These are phyloP conservation scores for Nixonia krombeini DNA, from an alignment of 1,140 invertebrate genomes.

Conservation along the genomic window DNA sequence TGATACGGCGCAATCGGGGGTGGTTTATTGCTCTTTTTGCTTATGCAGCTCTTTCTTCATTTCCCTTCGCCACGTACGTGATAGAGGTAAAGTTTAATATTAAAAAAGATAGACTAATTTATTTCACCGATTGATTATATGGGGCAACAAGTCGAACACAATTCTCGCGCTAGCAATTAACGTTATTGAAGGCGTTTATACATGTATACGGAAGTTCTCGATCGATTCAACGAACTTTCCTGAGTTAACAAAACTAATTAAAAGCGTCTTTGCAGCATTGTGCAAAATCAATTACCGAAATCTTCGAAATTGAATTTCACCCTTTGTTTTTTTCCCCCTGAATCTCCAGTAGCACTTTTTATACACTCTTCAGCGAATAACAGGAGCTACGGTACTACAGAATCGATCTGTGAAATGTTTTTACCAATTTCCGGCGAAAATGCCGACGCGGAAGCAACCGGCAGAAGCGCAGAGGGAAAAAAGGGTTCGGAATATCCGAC, in stretches of 20 bases:
- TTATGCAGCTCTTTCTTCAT: no score
- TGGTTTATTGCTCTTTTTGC: no score
- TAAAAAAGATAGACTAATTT: no score
- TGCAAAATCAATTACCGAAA: conserved; percentile 46
- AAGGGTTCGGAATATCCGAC: conserved; percentile 43
- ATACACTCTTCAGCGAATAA: conserved; percentile 36
- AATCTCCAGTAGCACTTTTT: conserved; percentile 22
- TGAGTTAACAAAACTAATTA: conserved; percentile 50
- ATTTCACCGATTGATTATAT: no score
- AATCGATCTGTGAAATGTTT: conserved; percentile 49
- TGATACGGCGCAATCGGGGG: not conserved
- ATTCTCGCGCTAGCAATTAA: no score
- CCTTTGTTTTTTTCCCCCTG: conserved; percentile 35
- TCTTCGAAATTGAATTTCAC: conserved; percentile 47
- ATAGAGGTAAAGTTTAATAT: no score
- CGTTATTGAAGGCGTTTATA: no score
- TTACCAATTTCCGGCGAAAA: conserved; percentile 51
- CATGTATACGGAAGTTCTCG: no score
- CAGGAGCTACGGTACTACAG: conserved; percentile 30
- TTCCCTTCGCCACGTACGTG: no score
- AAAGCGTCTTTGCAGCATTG: conserved; percentile 29
- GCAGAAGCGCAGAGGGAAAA: conserved; percentile 17
- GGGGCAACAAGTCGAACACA: no score
- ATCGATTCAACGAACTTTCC: conserved; percentile 30
- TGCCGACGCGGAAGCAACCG: conserved; percentile 36